Conservation (phyloP, 2,113 vertebrate genomes). For the Dasyprocta punctata region DNA sequence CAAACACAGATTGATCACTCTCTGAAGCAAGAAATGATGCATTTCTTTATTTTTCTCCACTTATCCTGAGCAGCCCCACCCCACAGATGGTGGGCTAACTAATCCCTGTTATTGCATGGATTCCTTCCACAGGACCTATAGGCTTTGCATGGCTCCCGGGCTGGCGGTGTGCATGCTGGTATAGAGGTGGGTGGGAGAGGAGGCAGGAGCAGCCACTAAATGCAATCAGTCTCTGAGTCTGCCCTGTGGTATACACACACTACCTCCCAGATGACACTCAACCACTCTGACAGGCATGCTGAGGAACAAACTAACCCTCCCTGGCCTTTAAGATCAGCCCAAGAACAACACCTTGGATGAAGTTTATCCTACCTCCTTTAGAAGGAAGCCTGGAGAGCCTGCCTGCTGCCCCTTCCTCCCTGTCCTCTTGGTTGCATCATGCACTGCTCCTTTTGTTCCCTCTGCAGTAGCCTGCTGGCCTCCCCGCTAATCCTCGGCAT, state of each 20-base stretch:
- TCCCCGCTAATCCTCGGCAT: accelerated
- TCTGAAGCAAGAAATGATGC: not conserved
- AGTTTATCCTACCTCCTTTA: not conserved
- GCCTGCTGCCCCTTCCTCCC: not conserved
- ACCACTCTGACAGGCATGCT: accelerated
- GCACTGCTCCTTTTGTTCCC: too few species aligned
- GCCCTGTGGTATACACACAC: accelerated
- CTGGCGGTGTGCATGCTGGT: accelerated
- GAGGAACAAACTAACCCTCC: accelerated
- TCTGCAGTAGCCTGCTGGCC: not conserved
- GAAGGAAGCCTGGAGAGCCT: not conserved
- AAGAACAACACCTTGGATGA: not conserved
- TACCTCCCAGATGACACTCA: not conserved
- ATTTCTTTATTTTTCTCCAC: not conserved
- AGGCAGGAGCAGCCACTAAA: too few species aligned
- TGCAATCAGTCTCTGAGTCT: not conserved
- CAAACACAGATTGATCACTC: not conserved
- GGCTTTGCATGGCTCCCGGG: not conserved
- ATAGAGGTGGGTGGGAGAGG: accelerated
- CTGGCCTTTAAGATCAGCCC: not conserved
- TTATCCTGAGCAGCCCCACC: not conserved
- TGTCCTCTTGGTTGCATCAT: not conserved
- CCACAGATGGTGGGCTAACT: not conserved
- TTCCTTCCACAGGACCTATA: accelerated
- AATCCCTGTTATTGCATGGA: not conserved